These are phyloP conservation scores for Aquatica leii DNA, from an alignment of 2,888 invertebrate species.

Conservation along the genomic window DNA sequence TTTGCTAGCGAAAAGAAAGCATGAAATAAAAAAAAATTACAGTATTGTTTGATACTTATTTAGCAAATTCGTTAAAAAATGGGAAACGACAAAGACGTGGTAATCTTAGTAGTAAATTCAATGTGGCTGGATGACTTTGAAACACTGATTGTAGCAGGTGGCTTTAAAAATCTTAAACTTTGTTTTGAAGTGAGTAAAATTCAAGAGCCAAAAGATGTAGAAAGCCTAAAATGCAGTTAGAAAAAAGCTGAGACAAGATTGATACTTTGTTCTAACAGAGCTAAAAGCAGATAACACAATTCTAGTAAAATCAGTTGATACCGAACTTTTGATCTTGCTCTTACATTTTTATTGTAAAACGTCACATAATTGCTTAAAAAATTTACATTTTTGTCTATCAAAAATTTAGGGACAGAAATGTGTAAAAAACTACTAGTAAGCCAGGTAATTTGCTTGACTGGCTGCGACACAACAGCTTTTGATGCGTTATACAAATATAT, in stretches of 20 bases:
- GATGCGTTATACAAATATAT: background rate
- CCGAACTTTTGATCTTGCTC: background rate
- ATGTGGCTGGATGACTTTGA: no score
- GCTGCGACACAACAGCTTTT: background rate
- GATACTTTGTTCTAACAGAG: background rate
- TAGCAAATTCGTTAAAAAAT: background rate
- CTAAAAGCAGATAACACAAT: background rate
- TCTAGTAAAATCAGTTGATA: background rate
- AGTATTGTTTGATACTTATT: slow-evolving; percentile 1
- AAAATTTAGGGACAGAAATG: background rate
- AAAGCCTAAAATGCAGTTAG: background rate
- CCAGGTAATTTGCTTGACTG: background rate
- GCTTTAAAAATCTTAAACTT: background rate
- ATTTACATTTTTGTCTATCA: background rate
- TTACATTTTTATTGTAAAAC: background rate
- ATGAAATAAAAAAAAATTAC: background rate
- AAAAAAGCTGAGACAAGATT: background rate
- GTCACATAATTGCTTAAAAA: background rate
- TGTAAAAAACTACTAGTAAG: background rate
- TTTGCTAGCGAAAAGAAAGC: background rate
- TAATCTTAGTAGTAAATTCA: background rate
- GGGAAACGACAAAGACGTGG: slow-evolving; percentile 1
- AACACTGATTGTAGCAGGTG: no score
- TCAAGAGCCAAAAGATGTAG: background rate
- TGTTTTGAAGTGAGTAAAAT: background rate